phyloP scores from a whole-genome alignment of 1,140 invertebrate genomes.

The Reticulitermes speratus region DNA sequence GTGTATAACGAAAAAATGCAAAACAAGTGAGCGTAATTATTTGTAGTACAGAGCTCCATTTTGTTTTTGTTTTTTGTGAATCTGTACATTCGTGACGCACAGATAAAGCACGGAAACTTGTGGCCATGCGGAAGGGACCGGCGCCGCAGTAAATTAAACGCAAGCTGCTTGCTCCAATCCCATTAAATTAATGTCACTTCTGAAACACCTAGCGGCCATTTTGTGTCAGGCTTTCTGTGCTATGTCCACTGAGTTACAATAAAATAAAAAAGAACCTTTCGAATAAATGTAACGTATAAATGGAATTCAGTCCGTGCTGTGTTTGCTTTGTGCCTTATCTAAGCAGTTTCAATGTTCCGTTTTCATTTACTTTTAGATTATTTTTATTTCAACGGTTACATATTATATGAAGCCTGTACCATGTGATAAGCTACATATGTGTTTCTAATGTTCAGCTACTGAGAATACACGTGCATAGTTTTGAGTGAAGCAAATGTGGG shows the following conservation, averaged over 20 bases:
- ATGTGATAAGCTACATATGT: not conserved
- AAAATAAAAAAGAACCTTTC: not conserved
- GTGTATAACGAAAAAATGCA: not conserved
- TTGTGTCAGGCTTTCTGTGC: constrained; percentile 15
- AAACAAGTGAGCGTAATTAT: not conserved
- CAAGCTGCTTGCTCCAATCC: not conserved
- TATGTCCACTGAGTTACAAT: not conserved
- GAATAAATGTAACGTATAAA: not conserved
- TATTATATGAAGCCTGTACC: not conserved
- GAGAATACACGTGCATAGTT: not conserved
- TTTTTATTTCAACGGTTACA: not conserved
- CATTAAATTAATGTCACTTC: constrained; percentile 19
- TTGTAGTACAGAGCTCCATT: not conserved
- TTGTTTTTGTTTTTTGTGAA: not conserved
- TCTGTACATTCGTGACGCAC: not conserved
- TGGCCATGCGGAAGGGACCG: not conserved
- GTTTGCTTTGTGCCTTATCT: constrained; percentile 7
- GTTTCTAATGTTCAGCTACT: not conserved
- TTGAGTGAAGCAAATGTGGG: not conserved
- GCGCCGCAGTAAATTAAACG: constrained; percentile 2
- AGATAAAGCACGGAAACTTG: not conserved
- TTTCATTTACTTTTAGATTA: not conserved
- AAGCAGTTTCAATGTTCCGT: not conserved
- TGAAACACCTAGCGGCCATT: constrained; percentile 13
- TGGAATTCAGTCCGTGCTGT: not conserved